These are phyloP conservation scores for Macrosoma leucophasiata DNA, from an alignment of 2,888 invertebrate genomes.

Conservation along the genomic window DNA sequence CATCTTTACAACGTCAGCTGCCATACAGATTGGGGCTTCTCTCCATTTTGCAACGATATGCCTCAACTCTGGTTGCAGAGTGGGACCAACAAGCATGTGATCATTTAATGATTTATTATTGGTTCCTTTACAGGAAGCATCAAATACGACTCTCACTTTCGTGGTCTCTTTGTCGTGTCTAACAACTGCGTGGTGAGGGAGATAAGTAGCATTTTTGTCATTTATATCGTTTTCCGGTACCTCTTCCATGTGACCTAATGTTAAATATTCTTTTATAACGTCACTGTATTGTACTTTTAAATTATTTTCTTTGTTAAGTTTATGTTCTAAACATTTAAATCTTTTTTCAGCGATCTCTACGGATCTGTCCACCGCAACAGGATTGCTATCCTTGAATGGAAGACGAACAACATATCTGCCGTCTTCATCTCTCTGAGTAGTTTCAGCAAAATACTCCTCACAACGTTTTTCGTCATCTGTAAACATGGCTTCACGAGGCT, in stretches of 20 bases:
- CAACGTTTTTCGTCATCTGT: background rate
- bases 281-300: slow-evolving; percentile 16
- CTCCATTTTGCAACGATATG: slow-evolving; percentile 13
- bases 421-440: background rate
- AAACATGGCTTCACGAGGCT: background rate
- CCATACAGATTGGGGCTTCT: background rate
- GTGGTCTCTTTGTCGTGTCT: slow-evolving; percentile 18
- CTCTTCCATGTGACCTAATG: slow-evolving; percentile 21
- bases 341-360: background rate
- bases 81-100: slow-evolving; percentile 16
- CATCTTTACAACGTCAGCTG: slow-evolving; percentile 13
- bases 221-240: slow-evolving; percentile 9
- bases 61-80: slow-evolving; percentile 19
- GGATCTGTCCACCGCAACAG: background rate
- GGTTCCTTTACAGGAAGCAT: slow-evolving; percentile 13
- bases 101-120: slow-evolving; percentile 17
- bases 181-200: slow-evolving; percentile 24
- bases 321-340: slow-evolving; percentile 18
- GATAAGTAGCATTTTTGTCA: slow-evolving; percentile 23
- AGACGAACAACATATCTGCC: background rate
- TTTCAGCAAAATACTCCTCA: background rate
- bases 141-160: slow-evolving; percentile 16
- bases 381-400: background rate
- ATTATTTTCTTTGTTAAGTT: slow-evolving; percentile 13
- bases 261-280: slow-evolving; percentile 25